Evolutionary conservation across 2,888 invertebrate genomes (phyloP), one percentile per base, ranked within the genome.

Genomic region (Tuberolachnus salignus): DNA sequence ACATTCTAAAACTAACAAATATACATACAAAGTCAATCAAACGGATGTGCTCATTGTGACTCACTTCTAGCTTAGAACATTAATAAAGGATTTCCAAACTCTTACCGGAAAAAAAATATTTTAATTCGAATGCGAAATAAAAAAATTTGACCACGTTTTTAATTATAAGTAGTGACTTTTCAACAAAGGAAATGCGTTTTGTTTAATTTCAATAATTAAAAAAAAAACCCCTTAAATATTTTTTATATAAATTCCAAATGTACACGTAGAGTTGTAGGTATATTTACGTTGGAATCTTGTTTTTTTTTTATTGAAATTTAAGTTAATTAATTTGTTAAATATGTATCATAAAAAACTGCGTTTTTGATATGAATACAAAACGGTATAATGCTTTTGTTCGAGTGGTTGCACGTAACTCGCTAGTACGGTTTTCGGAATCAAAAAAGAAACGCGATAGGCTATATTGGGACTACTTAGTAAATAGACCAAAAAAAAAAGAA

Each of bases 61-160:
- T 46, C 57, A 71, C n/a, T n/a, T n/a, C n/a, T n/a, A n/a, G n/a
- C n/a, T n/a, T 71, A 57, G 59, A 70, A 42, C 8, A 23, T n/a
- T 6, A 16, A 57, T 57, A 71, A n/a, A n/a, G 46, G 71, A 59
- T 71, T 70, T 44, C 6, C 34, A 34, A 34, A 34, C 3, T 34
- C 21, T 21, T 16, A 21, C 19, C 26, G 71, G 23, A 49, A 57
- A 71, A 23, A 55, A 42, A 19, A 14, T 42, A 42, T 3, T 71
- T 57, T 6, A 64, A 74, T 42, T 53, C 16, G 44, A 51, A 49
- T 53, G 42, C 8, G 49, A 53, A 53, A 74, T 53, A 55, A 49
- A 64, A 61, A 64, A 64, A 44, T 53, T 64, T 64, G n/a, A 64
- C 64, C 74, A 64, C 64, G 74, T 74, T 74, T 74, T 74, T 64